phyloP scores from a whole-genome alignment of 2,113 vertebrate species.

The Dasyornis broadbenti region DNA sequence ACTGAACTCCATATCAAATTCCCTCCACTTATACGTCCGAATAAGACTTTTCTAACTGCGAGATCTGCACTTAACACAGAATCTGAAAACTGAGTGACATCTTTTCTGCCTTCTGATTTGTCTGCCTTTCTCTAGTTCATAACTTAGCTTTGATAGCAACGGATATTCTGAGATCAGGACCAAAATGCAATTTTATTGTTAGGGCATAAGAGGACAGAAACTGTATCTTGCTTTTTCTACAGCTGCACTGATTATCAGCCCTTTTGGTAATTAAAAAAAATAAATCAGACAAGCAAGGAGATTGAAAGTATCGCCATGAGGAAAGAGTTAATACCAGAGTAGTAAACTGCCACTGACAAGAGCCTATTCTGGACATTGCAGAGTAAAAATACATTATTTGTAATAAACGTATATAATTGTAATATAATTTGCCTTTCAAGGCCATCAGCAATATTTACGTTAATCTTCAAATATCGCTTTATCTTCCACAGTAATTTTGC shows the following conservation, averaged over 20 bases:
- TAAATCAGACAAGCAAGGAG: not conserved
- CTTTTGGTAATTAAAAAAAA: not conserved
- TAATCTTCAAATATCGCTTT: not conserved
- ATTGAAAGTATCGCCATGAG: not conserved
- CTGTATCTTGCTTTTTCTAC: not conserved
- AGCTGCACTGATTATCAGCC: not conserved
- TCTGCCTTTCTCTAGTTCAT: no score
- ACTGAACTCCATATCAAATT: not conserved
- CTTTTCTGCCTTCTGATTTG: slow-evolving; percentile 5
- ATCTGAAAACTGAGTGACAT: not conserved
- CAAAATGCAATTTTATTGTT: not conserved
- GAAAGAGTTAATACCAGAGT: not conserved
- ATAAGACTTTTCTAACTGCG: not conserved
- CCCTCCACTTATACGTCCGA: not conserved
- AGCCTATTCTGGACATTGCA: not conserved
- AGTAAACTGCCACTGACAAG: not conserved
- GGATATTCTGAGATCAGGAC: not conserved
- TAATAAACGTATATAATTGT: not conserved
- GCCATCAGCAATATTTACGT: not conserved
- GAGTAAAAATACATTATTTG: not conserved
- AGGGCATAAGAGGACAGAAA: not conserved
- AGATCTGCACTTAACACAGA: not conserved
- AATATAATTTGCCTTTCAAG: not conserved
- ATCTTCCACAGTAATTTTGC: not conserved
- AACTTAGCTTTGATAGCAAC: not conserved